Base-by-base conservation (phyloP, 2,113 vertebrate species). In the Chaetorhynchus papuensis region DNA sequence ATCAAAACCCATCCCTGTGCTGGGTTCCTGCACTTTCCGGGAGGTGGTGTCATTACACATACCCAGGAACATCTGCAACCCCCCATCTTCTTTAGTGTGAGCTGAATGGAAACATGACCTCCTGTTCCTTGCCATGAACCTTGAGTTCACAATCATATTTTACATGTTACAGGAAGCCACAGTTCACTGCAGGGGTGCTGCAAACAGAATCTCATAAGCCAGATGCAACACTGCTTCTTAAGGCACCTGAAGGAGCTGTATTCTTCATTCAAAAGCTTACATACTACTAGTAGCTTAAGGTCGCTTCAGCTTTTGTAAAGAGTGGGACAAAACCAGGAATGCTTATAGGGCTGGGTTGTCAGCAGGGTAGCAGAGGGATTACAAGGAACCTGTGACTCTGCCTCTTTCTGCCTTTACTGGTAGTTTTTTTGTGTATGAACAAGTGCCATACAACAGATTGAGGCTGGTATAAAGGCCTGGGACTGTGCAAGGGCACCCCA, bases 371-470 rank as follows among this genome's bases (percentile, higher is more conserved):
- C 98, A 96, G 97, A 96, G 98, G 99, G 99, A 99, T 99, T 99
- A 99, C 99, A 99, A 99, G 99, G 97, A 99, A 99, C 99, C 99
- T 98, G 99, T 99, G 98, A 99, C 99, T 99, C 99, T 99, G 99
- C 99, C 99, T 99, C 99, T 99, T 99, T 99, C 99, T 99, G 99
- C 99, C 99, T 98, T 98, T 98, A 98, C 98, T 98, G 97, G 98
- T 98, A 98, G 98, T 98, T 98, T 98, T 98, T 97, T 97, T 97
- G 96, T 98, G 97, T 98, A 97, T 98, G 98, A 98, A 98, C 98
- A 98, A 98, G 98, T 98, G 98, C 98, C 98, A 98, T 98, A 98
- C 98, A 98, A 98, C 98, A 98, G 98, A 98, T 98, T 98, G 98
- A 98, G 98, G 97, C 98, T 98, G 98, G 98, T 98, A 98, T 98